Evolutionary conservation across 2,888 invertebrate species (phyloP).

Genomic region (Incurvaria masculella): DNA sequence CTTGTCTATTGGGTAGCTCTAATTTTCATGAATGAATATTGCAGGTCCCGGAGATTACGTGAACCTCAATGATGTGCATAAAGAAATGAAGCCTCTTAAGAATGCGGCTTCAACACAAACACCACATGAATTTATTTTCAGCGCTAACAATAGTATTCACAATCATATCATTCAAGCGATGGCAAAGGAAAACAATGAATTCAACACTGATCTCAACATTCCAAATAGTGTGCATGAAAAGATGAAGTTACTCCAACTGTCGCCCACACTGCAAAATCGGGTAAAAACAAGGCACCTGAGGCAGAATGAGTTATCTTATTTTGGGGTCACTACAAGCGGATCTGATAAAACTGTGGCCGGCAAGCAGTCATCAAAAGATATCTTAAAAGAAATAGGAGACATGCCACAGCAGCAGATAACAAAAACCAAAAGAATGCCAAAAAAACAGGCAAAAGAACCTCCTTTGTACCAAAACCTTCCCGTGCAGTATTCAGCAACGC

Average conservation of each 20-base stretch:
- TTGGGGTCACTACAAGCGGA: slow-evolving; percentile 44
- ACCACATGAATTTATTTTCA: neutral
- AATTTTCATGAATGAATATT: neutral
- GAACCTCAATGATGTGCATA: neutral
- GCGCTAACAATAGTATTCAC: neutral
- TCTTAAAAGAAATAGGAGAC: neutral
- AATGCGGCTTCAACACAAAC: neutral
- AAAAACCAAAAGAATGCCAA: slow-evolving; percentile 14
- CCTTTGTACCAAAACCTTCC: neutral
- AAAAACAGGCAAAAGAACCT: neutral
- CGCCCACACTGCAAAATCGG: slow-evolving; percentile 25
- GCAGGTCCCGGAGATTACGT: neutral
- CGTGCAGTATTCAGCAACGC: neutral
- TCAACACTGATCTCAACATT: neutral
- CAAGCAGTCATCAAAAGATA: no score
- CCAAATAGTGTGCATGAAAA: slow-evolving; percentile 22
- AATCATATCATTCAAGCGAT: no score
- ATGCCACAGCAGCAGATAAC: neutral
- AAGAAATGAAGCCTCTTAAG: neutral
- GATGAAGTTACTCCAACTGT: slow-evolving; percentile 24
- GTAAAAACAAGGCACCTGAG: slow-evolving; percentile 48
- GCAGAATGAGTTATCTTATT: slow-evolving; percentile 59
- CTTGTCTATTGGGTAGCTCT: no score
- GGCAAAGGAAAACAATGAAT: no score
- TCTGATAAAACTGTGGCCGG: neutral